phyloP scores from a whole-genome alignment of 2,888 invertebrate genomes.

The Himalopsyche japonica region DNA sequence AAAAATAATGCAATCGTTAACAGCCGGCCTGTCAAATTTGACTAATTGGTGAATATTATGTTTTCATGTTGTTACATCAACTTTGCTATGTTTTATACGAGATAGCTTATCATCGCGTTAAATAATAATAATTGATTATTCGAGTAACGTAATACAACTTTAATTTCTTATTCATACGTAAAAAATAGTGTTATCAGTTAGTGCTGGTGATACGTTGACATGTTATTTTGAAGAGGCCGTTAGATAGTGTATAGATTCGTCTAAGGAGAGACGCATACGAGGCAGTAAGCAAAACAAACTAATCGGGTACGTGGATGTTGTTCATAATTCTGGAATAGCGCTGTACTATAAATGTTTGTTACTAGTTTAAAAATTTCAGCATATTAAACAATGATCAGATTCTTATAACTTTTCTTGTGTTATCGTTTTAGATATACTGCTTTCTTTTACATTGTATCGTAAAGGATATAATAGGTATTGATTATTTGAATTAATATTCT shows the following conservation, averaged over 20 bases:
- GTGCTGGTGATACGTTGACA: not conserved
- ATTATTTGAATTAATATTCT: no score
- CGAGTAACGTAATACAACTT: not conserved
- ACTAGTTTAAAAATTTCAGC: no score
- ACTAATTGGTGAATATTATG: not conserved
- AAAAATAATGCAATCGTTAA: not conserved
- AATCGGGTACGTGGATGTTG: not conserved
- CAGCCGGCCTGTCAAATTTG: not conserved
- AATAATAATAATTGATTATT: not conserved
- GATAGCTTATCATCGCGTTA: not conserved
- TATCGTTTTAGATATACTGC: no score
- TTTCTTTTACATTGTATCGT: no score
- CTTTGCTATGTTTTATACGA: not conserved
- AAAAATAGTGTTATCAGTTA: not conserved
- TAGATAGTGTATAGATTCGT: not conserved
- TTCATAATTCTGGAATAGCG: no score
- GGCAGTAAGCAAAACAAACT: not conserved
- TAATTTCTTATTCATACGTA: not conserved
- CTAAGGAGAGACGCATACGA: not conserved
- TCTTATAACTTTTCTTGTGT: no score
- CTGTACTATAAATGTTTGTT: no score
- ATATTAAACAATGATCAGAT: no score
- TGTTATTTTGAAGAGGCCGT: not conserved
- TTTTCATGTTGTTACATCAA: not conserved
- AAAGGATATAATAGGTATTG: no score